Evolutionary conservation across 1,140 invertebrate genomes (phyloP).

Genomic region (Hylaeus anthracinus): DNA sequence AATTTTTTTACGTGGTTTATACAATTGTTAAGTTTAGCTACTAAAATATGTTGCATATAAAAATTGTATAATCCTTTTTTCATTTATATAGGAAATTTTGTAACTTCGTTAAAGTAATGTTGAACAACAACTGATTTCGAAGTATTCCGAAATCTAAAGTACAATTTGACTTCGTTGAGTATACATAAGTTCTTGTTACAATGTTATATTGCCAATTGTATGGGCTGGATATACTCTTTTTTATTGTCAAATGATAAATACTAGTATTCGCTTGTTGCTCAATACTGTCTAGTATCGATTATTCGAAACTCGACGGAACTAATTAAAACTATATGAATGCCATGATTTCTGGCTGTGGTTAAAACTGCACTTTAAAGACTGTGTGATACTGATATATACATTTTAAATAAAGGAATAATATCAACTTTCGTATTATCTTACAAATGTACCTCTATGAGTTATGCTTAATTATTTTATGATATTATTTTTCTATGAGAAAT

Average conservation of each 20-base stretch:
- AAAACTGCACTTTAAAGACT: slow-evolving; percentile 47
- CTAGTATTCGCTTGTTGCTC: slow-evolving; percentile 30
- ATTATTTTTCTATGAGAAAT: slow-evolving; percentile 17
- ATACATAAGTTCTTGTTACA: not conserved
- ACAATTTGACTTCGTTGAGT: not conserved
- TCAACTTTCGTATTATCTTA: not conserved
- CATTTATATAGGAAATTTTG: not conserved
- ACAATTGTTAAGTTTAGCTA: slow-evolving; percentile 3
- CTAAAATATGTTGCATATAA: slow-evolving; percentile 2
- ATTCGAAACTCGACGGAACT: slow-evolving; percentile 9
- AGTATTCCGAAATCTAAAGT: not conserved
- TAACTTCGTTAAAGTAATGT: not conserved
- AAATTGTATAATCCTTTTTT: not conserved
- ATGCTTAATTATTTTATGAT: not conserved
- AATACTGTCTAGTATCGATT: slow-evolving; percentile 18
- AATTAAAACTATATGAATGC: slow-evolving; percentile 23
- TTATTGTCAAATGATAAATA: not conserved
- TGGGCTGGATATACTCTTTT: not conserved
- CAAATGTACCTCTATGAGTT: not conserved
- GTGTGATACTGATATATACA: slow-evolving; percentile 43
- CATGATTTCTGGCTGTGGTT: slow-evolving; percentile 45
- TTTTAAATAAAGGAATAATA: slow-evolving; percentile 32
- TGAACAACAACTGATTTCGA: not conserved
- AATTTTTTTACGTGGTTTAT: not conserved
- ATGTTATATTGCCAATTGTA: slow-evolving; percentile 9